Evolutionary conservation across 2,113 vertebrate species (phyloP), one percentile per base, ranked within the genome.

Genomic region (Salminus brasiliensis): DNA sequence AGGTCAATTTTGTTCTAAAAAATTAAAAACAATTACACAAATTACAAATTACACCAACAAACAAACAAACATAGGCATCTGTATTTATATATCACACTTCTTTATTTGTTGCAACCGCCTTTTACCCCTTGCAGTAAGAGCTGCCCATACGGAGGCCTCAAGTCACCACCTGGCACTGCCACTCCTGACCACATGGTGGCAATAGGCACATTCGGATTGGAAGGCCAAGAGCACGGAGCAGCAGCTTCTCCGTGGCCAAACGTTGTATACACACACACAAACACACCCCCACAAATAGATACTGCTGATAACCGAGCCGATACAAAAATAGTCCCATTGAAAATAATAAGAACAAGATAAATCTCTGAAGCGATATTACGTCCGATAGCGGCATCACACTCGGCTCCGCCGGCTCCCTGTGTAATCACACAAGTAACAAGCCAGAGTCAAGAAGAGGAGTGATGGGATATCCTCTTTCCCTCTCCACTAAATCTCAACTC

Each of bases 311-410:
- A 88, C 88, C 87, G 81, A 86, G 88, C 90, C 88, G 91, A 89
- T 85, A 87, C 85, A 78, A 85, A 92, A 91, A 92, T 90, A 89
- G 89, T 86, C 84, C 90, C 87, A 90, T 89, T 90, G 91, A 93
- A 87, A 93, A 93, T 92, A 93, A 93, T 90, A 91, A 72, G 77
- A 72, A 83, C 72, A 76, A 83, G 78, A 83, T 73, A 76, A 88
- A 88, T 89, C 81, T 83, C 88, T 72, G 36, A 80, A 87, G 63
- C 82, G 90, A 92, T 91, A 91, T 89, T 89, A 92, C 88, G 81
- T 88, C 83, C 34, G 73, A 68, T 90, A 89, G 8, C 25, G 9
- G 2, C 23, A 23, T 72, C 32, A 75, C 25, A 73, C 52, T 68
- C 53, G 57, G 29, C 43, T 70, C 76, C 66, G 69, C 53, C 65